These are phyloP conservation scores for Alosa sapidissima DNA, from an alignment of 2,797 vertebrate genomes.

Conservation along the genomic window DNA sequence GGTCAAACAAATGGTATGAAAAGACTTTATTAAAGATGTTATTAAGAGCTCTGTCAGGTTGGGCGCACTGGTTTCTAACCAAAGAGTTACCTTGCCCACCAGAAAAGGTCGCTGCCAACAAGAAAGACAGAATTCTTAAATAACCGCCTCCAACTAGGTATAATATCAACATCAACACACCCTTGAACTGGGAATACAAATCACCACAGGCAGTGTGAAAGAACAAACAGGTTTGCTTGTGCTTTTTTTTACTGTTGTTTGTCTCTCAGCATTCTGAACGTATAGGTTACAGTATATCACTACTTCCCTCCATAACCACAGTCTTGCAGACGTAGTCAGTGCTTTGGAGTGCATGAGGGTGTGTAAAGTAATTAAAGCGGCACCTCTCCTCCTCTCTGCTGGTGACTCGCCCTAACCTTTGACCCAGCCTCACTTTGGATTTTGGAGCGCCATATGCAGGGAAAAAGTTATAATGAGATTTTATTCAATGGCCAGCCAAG, in stretches of 20 bases:
- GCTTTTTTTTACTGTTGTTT: constrained; percentile 26
- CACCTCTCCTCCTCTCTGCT: constrained; percentile 20
- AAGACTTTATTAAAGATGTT: background rate
- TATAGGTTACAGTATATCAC: background rate
- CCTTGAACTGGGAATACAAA: constrained; percentile 39
- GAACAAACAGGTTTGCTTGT: constrained; percentile 44
- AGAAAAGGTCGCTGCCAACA: background rate
- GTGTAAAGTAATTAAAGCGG: constrained; percentile 37
- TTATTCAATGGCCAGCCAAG: constrained; percentile 34
- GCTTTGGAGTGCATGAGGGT: constrained; percentile 27
- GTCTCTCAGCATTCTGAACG: background rate
- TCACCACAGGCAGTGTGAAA: constrained; percentile 32
- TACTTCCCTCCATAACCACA: background rate
- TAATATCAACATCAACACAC: background rate
- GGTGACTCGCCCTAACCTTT: constrained; percentile 21
- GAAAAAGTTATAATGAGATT: constrained; percentile 45
- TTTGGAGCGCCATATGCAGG: background rate
- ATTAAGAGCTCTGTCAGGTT: background rate
- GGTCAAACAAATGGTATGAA: constrained; percentile 2
- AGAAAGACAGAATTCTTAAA: background rate
- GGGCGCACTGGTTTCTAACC: background rate
- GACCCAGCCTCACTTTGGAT: constrained; percentile 18
- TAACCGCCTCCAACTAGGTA: background rate
- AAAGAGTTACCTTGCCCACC: background rate
- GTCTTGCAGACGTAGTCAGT: background rate